A percentile compares a stretch with the other conserved stretches of the same genome.
Conservation (phyloP, 2,113 vertebrate genomes). For the Oxyruncus cristatus region DNA sequence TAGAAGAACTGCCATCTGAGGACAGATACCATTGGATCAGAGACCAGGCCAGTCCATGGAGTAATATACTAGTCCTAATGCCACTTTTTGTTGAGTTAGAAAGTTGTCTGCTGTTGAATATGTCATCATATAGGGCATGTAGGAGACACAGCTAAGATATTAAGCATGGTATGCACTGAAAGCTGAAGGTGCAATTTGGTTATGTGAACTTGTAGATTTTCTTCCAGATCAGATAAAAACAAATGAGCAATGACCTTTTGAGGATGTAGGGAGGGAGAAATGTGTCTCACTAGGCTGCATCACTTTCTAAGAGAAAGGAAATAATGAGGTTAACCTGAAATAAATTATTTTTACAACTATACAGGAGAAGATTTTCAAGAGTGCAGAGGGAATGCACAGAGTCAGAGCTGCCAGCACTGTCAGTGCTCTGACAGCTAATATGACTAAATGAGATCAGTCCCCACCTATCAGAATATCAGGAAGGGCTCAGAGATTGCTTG, state of each 20-base stretch:
- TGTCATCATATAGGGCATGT: background rate
- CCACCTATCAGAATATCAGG: background rate
- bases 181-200: background rate
- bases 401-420: slow-evolving; percentile 24
- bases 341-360: slow-evolving; percentile 51
- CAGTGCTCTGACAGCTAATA: slow-evolving; percentile 26
- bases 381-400: background rate
- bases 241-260: slow-evolving; percentile 21
- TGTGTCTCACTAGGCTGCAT: background rate
- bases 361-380: slow-evolving; percentile 24
- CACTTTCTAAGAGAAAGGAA: slow-evolving; percentile 44
- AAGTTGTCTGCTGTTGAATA: background rate
- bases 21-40: background rate
- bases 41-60: background rate
- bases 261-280: background rate
- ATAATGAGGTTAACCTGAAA: slow-evolving; percentile 57
- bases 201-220: slow-evolving; percentile 39
- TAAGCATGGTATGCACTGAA: background rate
- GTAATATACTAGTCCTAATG: background rate
- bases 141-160: background rate
- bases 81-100: background rate
- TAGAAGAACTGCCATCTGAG: background rate
- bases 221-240: slow-evolving; percentile 38
- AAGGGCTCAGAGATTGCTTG: slow-evolving; percentile 32
- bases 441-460: slow-evolving; percentile 21